Percentiles rank a stretch among this genome's conserved stretches.
These are phyloP conservation scores for Petrophora chlorosata DNA, from an alignment of 2,888 invertebrate genomes.

Conservation along the genomic window DNA sequence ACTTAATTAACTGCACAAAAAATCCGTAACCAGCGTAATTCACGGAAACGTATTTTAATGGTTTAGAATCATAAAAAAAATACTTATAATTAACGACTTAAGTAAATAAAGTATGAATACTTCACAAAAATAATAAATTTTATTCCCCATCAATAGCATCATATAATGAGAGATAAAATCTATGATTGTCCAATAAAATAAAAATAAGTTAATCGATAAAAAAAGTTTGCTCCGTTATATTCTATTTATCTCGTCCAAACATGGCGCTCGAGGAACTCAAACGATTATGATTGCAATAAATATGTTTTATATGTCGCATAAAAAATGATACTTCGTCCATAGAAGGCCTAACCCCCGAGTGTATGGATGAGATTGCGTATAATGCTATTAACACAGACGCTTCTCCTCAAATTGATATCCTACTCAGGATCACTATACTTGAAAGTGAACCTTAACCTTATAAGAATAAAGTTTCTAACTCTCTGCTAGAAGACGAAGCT, in stretches of 20 bases:
- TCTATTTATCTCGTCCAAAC: conserved; percentile 73
- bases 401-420: conserved; percentile 83
- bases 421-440: conserved; percentile 45
- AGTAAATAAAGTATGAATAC: background rate
- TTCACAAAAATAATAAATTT: background rate
- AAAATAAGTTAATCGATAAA: conserved; percentile 49
- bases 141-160: conserved; percentile 1
- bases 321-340: conserved; percentile 78
- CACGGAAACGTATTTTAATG: background rate
- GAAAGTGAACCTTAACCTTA: conserved; percentile 48
- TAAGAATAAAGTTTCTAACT: conserved; percentile 46
- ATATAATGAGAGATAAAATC: conserved; percentile 29
- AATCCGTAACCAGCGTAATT: background rate
- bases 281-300: conserved; percentile 82
- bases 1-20: too few relatives aligned
- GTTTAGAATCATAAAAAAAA: background rate
- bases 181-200: conserved; percentile 38
- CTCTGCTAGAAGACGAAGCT: conserved; percentile 35
- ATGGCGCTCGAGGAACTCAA: conserved; percentile 73
- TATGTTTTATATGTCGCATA: conserved; percentile 84
- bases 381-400: conserved; percentile 84
- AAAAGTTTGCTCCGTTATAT: conserved; percentile 57
- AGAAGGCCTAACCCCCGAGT: conserved; percentile 79
- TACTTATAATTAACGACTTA: background rate
- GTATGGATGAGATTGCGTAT: conserved; percentile 84